Conservation (phyloP, 2,113 vertebrate genomes). For the Scortum barcoo region DNA sequence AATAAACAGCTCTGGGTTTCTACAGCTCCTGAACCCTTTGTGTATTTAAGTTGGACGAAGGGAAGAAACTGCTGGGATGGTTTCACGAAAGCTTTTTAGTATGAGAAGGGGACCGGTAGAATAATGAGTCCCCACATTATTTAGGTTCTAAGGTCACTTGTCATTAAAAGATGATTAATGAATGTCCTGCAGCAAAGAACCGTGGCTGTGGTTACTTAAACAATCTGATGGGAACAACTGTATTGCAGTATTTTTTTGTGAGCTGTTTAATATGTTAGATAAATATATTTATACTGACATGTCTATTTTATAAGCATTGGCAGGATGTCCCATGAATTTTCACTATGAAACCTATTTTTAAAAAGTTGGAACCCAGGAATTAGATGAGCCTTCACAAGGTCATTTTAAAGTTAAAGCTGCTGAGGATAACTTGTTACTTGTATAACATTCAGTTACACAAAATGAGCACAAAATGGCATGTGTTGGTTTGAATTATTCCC, state of each 20-base stretch:
- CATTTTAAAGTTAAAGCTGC: slow-evolving; percentile 17
- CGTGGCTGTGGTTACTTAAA: neutral
- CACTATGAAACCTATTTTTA: slow-evolving; percentile 1
- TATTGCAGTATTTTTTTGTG: slow-evolving; percentile 12
- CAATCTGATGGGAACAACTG: neutral
- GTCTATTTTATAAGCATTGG: neutral
- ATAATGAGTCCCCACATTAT: neutral
- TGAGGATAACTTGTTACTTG: neutral
- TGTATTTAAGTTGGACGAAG: slow-evolving; percentile 32
- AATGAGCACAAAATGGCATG: neutral
- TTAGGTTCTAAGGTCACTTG: neutral
- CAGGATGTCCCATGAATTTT: neutral
- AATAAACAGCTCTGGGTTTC: slow-evolving; percentile 42
- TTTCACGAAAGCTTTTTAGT: slow-evolving; percentile 9
- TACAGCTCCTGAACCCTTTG: slow-evolving; percentile 9
- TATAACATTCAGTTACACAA: neutral
- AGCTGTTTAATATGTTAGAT: slow-evolving; percentile 1
- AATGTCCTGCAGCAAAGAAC: neutral
- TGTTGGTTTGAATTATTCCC: neutral
- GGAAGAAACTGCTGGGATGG: neutral
- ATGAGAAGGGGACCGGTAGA: neutral
- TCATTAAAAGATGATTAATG: neutral
- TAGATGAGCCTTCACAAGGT: neutral
- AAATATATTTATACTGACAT: neutral
- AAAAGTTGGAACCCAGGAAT: neutral